These are phyloP conservation scores for Strongylocentrotus purpuratus DNA, from an alignment of 35 echinoderm and acorn worm genomes.

Conservation along the genomic window DNA sequence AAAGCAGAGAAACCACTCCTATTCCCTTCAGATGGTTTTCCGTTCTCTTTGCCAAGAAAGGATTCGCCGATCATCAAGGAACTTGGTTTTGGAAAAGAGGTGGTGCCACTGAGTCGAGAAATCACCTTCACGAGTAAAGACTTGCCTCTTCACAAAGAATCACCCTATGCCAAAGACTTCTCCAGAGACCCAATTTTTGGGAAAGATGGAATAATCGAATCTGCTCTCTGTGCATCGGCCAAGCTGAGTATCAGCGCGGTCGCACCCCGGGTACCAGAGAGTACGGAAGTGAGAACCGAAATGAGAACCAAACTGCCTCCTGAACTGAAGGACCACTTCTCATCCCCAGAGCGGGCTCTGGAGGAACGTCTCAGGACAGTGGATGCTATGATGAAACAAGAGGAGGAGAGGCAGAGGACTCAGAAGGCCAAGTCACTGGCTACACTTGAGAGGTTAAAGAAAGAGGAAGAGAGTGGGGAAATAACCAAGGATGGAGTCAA, in stretches of 20 bases:
- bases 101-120: conserved; percentile 24
- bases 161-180: conserved; percentile 45
- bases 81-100: conserved; percentile 38
- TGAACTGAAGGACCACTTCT: conserved; percentile 36
- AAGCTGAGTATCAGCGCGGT: conserved; percentile 20
- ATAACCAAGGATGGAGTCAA: conserved; percentile 18
- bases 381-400: conserved; percentile 26
- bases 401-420: conserved; percentile 22
- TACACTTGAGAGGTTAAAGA: conserved; percentile 18
- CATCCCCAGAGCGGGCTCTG: conserved; percentile 43
- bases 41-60: conserved; percentile 20
- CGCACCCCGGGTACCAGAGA: conserved; percentile 19
- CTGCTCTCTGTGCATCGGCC: conserved; percentile 1
- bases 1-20: conserved; percentile 54
- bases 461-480: conserved; percentile 40
- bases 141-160: conserved; percentile 47
- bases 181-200: conserved; percentile 42
- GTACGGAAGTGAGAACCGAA: conserved; percentile 35
- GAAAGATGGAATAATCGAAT: conserved; percentile 24
- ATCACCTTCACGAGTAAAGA: conserved; percentile 46
- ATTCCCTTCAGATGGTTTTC: conserved; percentile 37
- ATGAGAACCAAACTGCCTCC: conserved; percentile 41
- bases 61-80: conserved; percentile 21
- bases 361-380: conserved; percentile 22
- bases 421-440: conserved; percentile 19